phyloP scores from a whole-genome alignment of 2,113 vertebrate species.

The Morone saxatilis region DNA sequence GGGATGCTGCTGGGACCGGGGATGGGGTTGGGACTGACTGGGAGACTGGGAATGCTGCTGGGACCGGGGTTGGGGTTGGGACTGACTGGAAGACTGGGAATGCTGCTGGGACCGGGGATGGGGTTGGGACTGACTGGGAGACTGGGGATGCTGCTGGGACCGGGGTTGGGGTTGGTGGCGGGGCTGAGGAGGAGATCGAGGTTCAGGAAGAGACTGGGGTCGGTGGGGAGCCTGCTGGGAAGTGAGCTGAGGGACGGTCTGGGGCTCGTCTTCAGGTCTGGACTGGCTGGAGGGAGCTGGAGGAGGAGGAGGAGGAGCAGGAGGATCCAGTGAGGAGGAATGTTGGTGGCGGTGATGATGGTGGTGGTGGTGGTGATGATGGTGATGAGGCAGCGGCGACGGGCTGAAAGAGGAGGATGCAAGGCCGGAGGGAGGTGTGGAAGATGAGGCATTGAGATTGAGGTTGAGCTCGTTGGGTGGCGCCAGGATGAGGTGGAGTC shows the following conservation, averaged over 20 bases:
- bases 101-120: too few species aligned
- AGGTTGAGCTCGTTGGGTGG: slow-evolving; percentile 91
- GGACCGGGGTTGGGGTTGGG: not conserved
- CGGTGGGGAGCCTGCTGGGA: slow-evolving; percentile 34
- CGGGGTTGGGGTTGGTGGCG: slow-evolving; percentile 10
- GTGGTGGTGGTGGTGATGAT: slow-evolving; percentile 86
- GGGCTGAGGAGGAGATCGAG: slow-evolving; percentile 32
- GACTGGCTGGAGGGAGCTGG: slow-evolving; percentile 60
- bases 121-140: slow-evolving; percentile 17
- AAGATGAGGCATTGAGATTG: slow-evolving; percentile 88
- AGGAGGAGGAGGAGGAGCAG: slow-evolving; percentile 7
- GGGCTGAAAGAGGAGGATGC: slow-evolving; percentile 88
- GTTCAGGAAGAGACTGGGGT: slow-evolving; percentile 47
- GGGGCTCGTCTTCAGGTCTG: slow-evolving; percentile 49
- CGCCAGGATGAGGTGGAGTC: slow-evolving; percentile 92
- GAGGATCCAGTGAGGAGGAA: slow-evolving; percentile 51
- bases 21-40: slow-evolving; percentile 1
- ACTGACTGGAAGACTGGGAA: too few species aligned
- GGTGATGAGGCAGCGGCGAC: slow-evolving; percentile 81
- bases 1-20: slow-evolving; percentile 31
- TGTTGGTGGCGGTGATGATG: slow-evolving; percentile 83
- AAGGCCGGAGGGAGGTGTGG: slow-evolving; percentile 84
- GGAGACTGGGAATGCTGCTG: slow-evolving; percentile 17
- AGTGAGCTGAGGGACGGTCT: slow-evolving; percentile 28
- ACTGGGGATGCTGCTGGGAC: slow-evolving; percentile 28